Evolutionary conservation across 2,888 invertebrate genomes (phyloP), one percentile per base, ranked within the genome.

Genomic region (Creontiades dilutus): DNA sequence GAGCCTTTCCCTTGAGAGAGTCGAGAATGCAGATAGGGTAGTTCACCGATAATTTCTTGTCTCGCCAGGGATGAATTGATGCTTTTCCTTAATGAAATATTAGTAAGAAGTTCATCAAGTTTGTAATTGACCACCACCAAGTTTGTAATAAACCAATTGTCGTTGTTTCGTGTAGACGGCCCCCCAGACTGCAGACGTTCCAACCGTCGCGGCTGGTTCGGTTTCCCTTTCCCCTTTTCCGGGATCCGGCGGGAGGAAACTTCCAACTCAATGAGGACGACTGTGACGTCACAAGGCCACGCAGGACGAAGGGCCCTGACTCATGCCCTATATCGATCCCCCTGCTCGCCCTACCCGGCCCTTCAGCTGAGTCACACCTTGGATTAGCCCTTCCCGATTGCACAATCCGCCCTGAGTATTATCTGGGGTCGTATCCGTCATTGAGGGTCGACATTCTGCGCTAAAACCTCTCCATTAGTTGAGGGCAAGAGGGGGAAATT

Each of bases 231-330:
- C 19, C 19, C 47, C 37, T 46, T 19, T 78, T 78, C 78, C 78
- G 37, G 78, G 78, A 46, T 68, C n/a, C 23, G 80, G 46, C 13
- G 55, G 52, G 82, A 27, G 48, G 55, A 9, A 82, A 82, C 23
- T 68, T 37, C 37, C 61, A 27, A 85, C 57, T 85, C 57, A 85
- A 85, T 27, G 85, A 37, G 85, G 85, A 85, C 46, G 48, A 11
- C 82, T 19, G 85, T 85, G 85, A 85, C 85, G 85, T 85, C 85
- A 85, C 85, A 85, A 85, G 85, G 85, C 85, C 85, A 57, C 57
- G 57, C 27, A 85, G 85, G 85, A 57, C 52, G 55, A 57, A 85
- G 57, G 85, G 85, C 55, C 57, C 55, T 57, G 55, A 57, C 85
- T 57, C 61, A 37, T 57, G 85, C 85, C 85, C 85, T 85, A 85